Base-by-base conservation (phyloP, 2,113 vertebrate genomes). In the Myotis brandtii region DNA sequence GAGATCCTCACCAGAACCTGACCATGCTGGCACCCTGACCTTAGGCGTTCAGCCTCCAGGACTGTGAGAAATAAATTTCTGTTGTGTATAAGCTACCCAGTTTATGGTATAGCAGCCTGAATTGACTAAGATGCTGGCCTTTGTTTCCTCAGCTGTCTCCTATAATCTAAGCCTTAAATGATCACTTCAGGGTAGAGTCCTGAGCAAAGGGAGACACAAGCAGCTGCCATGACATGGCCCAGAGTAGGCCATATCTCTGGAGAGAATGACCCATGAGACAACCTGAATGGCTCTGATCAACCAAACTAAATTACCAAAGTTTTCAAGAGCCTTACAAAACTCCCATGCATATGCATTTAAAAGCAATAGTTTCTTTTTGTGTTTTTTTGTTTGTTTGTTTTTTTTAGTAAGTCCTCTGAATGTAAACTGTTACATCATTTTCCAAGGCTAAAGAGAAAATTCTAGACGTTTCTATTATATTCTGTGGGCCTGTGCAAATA, bases 391-490 rank as follows among this genome's bases (percentile, higher is more conserved):
- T 67, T 86, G 69, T 80, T 18, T 59, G 34, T 34, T 79, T 62
- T 62, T 75, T 72, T 50, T 23, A 87, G 11, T 72, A 92, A 86
- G 14, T 83, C 9, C 30, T 84, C 75, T 73, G 30, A 76, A 70
- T 75, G 20, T 86, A 73, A 89, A 89, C 37, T 92, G 83, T 37
- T 92, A 50, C n/a, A 50, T 69, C 34, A 46, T 17, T 93, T 67
- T 34, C 72, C 89, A 89, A 82, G 13, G 32, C 59, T 83, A n/a
- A 83, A 77, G 52, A 84, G 32, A 83, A 93, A 67, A 89, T 48
- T 86, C 48, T 40, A 25, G 17, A 87, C 18, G 13, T n/a, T 94
- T 90, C 72, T 91, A n/a, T 72, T 94, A 48, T 46, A 34, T 30
- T 27, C 52, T 59, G 66, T 48, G 66, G 50, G 11, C 48, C 5